A percentile compares a stretch with the other conserved stretches of the same genome.
phyloP scores from a whole-genome alignment of 2,888 invertebrate genomes.

The Spisula subtruncata region DNA sequence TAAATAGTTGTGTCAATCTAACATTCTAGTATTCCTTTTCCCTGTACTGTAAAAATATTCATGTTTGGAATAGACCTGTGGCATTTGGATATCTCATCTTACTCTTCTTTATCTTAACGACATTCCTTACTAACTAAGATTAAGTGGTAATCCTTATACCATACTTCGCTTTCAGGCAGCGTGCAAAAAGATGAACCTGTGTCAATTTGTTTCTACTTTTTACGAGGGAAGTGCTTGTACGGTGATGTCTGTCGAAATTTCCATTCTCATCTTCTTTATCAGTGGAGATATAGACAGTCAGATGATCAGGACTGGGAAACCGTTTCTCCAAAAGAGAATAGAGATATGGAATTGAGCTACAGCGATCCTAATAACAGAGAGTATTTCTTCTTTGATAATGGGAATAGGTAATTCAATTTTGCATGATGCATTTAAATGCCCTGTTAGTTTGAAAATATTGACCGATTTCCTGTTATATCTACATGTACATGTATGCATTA shows the following conservation, averaged over 20 bases:
- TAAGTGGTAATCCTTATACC: background rate
- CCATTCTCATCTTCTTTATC: conserved; percentile 73
- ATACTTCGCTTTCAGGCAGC: conserved; percentile 28
- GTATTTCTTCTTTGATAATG: conserved; percentile 35
- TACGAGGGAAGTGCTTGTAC: conserved; percentile 72
- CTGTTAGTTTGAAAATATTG: too few relatives aligned
- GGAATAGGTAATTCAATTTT: conserved; percentile 20
- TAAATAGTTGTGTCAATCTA: too few relatives aligned
- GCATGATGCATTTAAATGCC: too few relatives aligned
- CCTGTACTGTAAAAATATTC: too few relatives aligned
- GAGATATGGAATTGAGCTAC: conserved; percentile 69
- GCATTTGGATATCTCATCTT: too few relatives aligned
- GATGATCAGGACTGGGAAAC: conserved; percentile 65
- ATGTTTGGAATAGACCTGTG: too few relatives aligned
- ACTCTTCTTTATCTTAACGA: background rate
- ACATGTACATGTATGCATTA: too few relatives aligned
- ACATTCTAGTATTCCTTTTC: too few relatives aligned
- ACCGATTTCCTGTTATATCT: too few relatives aligned
- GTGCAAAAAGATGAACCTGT: background rate
- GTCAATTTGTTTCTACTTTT: conserved; percentile 70
- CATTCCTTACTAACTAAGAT: background rate
- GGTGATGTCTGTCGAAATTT: conserved; percentile 68
- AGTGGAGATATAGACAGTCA: conserved; percentile 71
- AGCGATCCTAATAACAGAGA: conserved; percentile 62
- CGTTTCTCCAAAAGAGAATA: conserved; percentile 57